phyloP scores from a whole-genome alignment of 2,888 invertebrate genomes.

The Antheraea yamamai region DNA sequence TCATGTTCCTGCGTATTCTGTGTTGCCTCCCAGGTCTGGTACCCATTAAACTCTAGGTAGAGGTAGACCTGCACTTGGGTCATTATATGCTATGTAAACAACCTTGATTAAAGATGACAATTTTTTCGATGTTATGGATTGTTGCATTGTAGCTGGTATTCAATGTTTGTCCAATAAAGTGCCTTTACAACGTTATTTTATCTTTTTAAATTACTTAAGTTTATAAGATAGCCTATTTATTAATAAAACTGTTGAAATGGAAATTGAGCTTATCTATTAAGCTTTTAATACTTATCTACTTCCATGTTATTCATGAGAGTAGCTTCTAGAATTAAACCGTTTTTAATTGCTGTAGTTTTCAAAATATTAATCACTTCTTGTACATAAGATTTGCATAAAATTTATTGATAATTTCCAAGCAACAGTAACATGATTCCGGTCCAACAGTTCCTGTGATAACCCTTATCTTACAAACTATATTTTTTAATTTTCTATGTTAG shows the following conservation, averaged over 20 bases:
- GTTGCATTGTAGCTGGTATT: not conserved
- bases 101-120: not conserved
- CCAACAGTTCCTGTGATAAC: not conserved
- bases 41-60: not conserved
- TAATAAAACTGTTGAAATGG: not conserved
- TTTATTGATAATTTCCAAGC: not conserved
- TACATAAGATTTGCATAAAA: not conserved
- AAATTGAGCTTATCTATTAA: not conserved
- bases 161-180: conserved; percentile 7
- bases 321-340: not conserved
- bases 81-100: not conserved
- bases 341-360: not conserved
- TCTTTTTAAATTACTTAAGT: not conserved
- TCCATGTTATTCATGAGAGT: not conserved
- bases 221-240: not conserved
- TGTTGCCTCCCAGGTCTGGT: too few species aligned
- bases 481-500: not conserved
- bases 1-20: too few species aligned
- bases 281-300: not conserved
- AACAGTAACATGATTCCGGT: not conserved
- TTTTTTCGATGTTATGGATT: not conserved
- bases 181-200: not conserved
- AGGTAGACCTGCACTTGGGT: not conserved
- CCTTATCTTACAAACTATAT: not conserved
- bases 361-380: not conserved